Conservation (phyloP, 2,888 invertebrate species). For the Fragum whitleyi region DNA sequence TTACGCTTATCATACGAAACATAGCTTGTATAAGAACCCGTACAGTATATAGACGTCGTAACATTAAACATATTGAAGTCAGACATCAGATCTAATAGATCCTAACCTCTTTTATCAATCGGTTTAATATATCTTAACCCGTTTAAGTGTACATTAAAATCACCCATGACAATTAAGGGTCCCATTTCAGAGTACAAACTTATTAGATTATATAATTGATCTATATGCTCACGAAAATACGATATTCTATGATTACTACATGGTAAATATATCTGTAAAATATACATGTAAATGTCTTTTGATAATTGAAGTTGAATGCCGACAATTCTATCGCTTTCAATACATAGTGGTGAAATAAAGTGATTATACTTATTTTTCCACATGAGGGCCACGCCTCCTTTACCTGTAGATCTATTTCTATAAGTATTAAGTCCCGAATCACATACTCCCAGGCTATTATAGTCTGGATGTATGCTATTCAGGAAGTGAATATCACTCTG, state of each 20-base stretch:
- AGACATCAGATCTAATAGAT: background rate
- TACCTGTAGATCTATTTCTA: background rate
- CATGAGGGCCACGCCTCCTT: background rate
- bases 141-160: background rate
- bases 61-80: background rate
- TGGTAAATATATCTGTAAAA: background rate
- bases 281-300: background rate
- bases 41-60: background rate
- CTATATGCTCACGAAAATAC: background rate
- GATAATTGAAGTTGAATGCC: background rate
- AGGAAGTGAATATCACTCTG: background rate
- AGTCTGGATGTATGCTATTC: background rate
- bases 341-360: background rate
- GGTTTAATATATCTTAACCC: background rate
- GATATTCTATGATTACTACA: background rate
- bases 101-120: background rate
- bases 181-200: background rate
- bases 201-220: background rate
- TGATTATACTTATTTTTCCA: background rate
- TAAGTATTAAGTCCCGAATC: background rate
- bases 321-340: background rate
- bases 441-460: background rate
- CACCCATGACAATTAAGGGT: background rate
- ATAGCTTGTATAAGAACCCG: background rate
- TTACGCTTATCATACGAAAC: background rate